These are phyloP conservation scores for Drosophila quasianomalipes DNA, from an alignment of 2,888 invertebrate genomes.

Conservation along the genomic window DNA sequence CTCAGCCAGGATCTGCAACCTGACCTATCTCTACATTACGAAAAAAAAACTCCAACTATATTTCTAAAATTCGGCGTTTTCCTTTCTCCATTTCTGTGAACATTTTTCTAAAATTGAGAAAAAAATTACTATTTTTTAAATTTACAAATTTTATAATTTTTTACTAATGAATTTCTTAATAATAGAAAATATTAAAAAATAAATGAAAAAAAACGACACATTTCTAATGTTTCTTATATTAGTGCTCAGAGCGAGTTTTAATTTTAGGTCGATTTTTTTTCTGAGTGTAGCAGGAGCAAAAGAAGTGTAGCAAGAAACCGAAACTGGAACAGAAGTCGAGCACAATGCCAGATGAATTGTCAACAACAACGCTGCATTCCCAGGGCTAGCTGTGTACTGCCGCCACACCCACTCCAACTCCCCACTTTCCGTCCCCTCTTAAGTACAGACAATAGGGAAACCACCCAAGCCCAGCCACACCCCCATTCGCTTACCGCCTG, in stretches of 20 bases:
- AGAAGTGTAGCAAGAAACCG: neutral
- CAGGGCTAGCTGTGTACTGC: slow-evolving; percentile 38
- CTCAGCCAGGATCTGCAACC: neutral
- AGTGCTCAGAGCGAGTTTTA: neutral
- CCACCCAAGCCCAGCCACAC: slow-evolving; percentile 12
- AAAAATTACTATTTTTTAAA: too few relatives aligned
- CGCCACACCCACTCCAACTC: slow-evolving; percentile 1
- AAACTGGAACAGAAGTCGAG: slow-evolving; percentile 34
- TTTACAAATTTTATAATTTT: neutral
- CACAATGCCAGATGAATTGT: slow-evolving; percentile 55
- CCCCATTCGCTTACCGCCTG: neutral
- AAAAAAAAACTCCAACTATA: neutral
- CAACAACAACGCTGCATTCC: slow-evolving; percentile 54
- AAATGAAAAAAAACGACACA: neutral
- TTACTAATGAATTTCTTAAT: neutral
- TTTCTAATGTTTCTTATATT: too few relatives aligned
- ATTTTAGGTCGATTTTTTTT: neutral
- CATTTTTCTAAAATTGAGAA: too few relatives aligned
- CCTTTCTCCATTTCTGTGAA: neutral
- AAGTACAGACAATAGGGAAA: slow-evolving; percentile 49
- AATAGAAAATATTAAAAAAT: neutral
- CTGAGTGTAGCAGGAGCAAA: slow-evolving; percentile 7
- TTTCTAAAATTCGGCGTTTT: accelerated
- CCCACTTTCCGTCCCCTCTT: neutral
- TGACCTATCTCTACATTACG: slow-evolving; percentile 7